A percentile compares a stretch with the other conserved stretches of the same genome.
These are phyloP conservation scores for Nyctereutes procyonoides DNA, from an alignment of 2,113 vertebrate genomes.

Conservation along the genomic window DNA sequence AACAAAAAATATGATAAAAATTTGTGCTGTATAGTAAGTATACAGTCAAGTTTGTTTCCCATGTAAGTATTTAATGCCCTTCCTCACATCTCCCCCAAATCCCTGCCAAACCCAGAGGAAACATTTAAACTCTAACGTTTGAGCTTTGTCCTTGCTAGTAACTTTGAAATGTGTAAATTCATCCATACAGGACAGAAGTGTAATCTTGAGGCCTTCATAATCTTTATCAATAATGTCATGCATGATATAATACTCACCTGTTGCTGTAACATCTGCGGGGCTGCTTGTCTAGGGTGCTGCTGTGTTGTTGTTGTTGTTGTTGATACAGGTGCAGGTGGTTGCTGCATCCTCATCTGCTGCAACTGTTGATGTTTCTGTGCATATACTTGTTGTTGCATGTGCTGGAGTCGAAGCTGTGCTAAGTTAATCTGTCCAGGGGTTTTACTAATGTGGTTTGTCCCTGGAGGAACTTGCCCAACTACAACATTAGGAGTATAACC, in stretches of 20 bases:
- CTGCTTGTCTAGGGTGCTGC: conserved; percentile 89
- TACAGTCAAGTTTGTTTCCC: conserved; percentile 16
- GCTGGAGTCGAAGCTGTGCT: conserved; percentile 97
- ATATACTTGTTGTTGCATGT: conserved; percentile 97
- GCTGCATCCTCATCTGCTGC: conserved; percentile 96
- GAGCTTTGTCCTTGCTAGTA: neutral
- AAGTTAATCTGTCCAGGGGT: conserved; percentile 97
- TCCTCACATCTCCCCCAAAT: neutral
- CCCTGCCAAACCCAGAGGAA: neutral
- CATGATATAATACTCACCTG: conserved; percentile 87
- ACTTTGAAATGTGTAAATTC: neutral
- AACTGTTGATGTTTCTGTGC: conserved; percentile 94
- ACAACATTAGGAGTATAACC: conserved; percentile 93
- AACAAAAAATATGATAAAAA: neutral
- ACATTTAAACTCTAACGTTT: conserved; percentile 16
- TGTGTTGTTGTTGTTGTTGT: conserved; percentile 72
- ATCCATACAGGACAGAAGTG: neutral
- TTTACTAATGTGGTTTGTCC: conserved; percentile 93
- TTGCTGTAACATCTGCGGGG: conserved; percentile 93
- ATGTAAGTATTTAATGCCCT: neutral
- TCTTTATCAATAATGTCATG: neutral
- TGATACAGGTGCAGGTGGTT: conserved; percentile 92
- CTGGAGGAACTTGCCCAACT: conserved; percentile 92
- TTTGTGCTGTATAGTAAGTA: neutral
- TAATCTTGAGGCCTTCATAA: neutral